phyloP scores from a whole-genome alignment of 2,113 vertebrate species.

The Chaenogobius annularis region DNA sequence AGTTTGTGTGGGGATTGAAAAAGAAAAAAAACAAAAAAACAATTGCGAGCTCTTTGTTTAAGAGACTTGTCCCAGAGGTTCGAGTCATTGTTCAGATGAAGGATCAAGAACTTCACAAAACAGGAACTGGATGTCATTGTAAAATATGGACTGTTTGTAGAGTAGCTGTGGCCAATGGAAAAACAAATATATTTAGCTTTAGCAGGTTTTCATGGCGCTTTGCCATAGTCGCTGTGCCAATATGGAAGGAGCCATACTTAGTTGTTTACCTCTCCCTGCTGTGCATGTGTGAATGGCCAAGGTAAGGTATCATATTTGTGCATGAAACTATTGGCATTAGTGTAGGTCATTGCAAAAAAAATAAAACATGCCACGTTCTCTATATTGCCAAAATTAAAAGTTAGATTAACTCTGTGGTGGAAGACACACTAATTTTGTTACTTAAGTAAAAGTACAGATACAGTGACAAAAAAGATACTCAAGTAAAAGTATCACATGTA shows the following conservation, averaged over 20 bases:
- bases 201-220: background rate
- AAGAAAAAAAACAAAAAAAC: background rate
- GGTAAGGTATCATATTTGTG: background rate
- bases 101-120: constrained; percentile 2
- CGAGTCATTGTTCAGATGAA: background rate
- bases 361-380: too few relatives aligned
- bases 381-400: too few relatives aligned
- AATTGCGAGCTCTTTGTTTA: background rate
- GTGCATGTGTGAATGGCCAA: background rate
- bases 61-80: background rate
- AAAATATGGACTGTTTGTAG: background rate
- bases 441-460: too few relatives aligned
- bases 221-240: background rate
- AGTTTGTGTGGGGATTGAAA: constrained; percentile 14
- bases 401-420: too few relatives aligned
- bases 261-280: background rate
- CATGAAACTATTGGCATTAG: background rate
- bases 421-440: too few relatives aligned
- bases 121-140: constrained; percentile 5
- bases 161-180: background rate
- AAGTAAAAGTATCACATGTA: too few relatives aligned
- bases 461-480: too few relatives aligned
- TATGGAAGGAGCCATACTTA: constrained; percentile 1
- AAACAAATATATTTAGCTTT: constrained; percentile 3
- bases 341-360: background rate